Base-by-base conservation (phyloP, 1,140 invertebrate genomes). In the Drosophila pseudoobscura region DNA sequence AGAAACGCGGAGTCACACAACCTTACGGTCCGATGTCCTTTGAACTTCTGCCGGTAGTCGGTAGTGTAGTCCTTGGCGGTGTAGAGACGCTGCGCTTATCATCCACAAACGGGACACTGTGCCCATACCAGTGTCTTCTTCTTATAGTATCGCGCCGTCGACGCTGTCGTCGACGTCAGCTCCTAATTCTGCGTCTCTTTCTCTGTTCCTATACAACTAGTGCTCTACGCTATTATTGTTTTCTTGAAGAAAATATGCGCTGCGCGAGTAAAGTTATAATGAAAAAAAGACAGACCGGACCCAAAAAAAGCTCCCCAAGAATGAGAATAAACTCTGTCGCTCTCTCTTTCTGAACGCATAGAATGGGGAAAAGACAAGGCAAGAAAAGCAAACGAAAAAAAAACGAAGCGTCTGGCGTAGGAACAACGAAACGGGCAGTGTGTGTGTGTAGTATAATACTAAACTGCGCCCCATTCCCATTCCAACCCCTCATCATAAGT, bases 21-120 rank as follows among this genome's bases (percentile, higher is more conserved):
- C 87, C 73, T 90, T 59, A 70, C 87, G 52, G 82, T 71, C 51
- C 80, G 82, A 77, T 90, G 87, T 90, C 78, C 87, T 90, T 90
- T 83, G 59, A 83, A 90, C 87, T 90, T 90, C 87, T 90, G 87
- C 70, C 72, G 75, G 78, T 46, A 39, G 35, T 39, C 35, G 9
- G 35, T 39, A 63, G 55, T 52, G 35, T 39, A 63, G 55, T 52
- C 43, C 51, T 62, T 54, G 29, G 51, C 24, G 26, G 31, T 47
- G 47, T 9, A 44, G 54, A 72, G 72, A 63, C 75, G 45, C 54
- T 69, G 55, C 61, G 83, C 73, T 83, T 88, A 87, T 83, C 80
- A 88, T 87, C 83, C 76, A 58, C 65, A 87, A 87, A 87, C 78
- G 84, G 83, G 83, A 87, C 70, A 89, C 54, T 72, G 53, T 35